Evolutionary conservation across 2,888 invertebrate genomes (phyloP).

Genomic region (Salticus scenicus): DNA sequence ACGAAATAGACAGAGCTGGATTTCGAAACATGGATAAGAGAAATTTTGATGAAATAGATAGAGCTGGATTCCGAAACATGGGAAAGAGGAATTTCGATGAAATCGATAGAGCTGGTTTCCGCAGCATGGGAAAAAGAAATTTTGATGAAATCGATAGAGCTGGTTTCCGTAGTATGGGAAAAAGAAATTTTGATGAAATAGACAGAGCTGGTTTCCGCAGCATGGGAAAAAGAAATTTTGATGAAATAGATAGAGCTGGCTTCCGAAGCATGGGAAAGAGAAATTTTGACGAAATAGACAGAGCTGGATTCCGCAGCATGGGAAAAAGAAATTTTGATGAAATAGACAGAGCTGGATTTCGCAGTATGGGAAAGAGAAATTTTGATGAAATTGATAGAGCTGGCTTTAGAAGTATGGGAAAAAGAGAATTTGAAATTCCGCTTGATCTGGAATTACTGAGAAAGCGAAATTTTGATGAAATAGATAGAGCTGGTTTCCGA

Average conservation of each 20-base stretch:
- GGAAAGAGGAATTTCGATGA: conserved; percentile 50
- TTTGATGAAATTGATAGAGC: conserved; percentile 28
- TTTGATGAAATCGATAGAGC: conserved; percentile 34
- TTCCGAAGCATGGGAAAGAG: conserved; percentile 24
- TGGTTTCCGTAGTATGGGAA: conserved; percentile 10
- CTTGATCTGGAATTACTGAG: conserved; percentile 22
- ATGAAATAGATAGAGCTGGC: conserved; percentile 47
- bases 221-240: conserved; percentile 34
- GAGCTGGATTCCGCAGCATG: conserved; percentile 23
- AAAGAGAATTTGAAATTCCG: conserved; percentile 73
- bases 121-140: conserved; percentile 8
- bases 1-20: conserved; percentile 50
- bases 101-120: conserved; percentile 50
- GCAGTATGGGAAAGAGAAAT: conserved; percentile 19
- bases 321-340: conserved; percentile 49
- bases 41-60: conserved; percentile 61
- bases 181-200: conserved; percentile 30
- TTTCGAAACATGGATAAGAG: conserved; percentile 36
- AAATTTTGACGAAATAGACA: conserved; percentile 55
- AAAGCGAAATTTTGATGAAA: conserved; percentile 55
- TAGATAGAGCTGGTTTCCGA: conserved; percentile 24
- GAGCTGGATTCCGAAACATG: conserved; percentile 30
- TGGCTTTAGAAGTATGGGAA: conserved; percentile 71
- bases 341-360: conserved; percentile 30
- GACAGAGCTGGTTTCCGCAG: conserved; percentile 29